A percentile compares a stretch with the other conserved stretches of the same genome.
Evolutionary conservation across 2,888 invertebrate genomes (phyloP).

Genomic region (Cerceris rybyensis): DNA sequence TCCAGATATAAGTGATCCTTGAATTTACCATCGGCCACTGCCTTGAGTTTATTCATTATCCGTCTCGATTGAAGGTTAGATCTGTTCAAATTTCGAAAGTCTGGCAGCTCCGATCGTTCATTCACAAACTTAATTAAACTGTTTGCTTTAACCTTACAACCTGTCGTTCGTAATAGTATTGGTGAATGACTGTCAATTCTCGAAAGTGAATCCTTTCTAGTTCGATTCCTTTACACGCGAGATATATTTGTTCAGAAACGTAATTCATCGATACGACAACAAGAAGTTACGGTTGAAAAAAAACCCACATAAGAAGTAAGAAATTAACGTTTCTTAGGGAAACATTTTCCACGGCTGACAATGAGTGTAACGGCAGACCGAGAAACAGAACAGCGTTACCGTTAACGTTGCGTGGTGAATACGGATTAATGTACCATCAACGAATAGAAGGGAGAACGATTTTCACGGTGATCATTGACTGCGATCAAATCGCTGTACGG

Average conservation of each 20-base stretch:
- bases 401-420: constrained; percentile 23
- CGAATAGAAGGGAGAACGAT: neutral
- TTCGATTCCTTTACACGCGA: too few species aligned
- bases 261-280: too few species aligned
- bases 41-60: constrained; percentile 50
- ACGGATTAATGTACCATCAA: constrained; percentile 19
- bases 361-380: constrained; percentile 16
- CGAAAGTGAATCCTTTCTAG: too few species aligned
- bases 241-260: too few species aligned
- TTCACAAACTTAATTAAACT: neutral
- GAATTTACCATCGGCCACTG: constrained; percentile 23
- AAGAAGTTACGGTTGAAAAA: too few species aligned
- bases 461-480: constrained; percentile 11
- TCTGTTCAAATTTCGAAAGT: constrained; percentile 32
- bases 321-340: too few species aligned
- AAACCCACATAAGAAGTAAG: too few species aligned
- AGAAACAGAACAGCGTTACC: constrained; percentile 28
- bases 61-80: constrained; percentile 32
- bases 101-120: neutral
- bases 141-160: too few species aligned
- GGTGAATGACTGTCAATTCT: too few species aligned
- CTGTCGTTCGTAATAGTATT: too few species aligned
- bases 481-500: constrained; percentile 28
- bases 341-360: too few species aligned
- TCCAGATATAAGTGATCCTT: constrained; percentile 45